These are phyloP conservation scores for Centropristis striata DNA, from an alignment of 2,113 vertebrate species.

Conservation along the genomic window DNA sequence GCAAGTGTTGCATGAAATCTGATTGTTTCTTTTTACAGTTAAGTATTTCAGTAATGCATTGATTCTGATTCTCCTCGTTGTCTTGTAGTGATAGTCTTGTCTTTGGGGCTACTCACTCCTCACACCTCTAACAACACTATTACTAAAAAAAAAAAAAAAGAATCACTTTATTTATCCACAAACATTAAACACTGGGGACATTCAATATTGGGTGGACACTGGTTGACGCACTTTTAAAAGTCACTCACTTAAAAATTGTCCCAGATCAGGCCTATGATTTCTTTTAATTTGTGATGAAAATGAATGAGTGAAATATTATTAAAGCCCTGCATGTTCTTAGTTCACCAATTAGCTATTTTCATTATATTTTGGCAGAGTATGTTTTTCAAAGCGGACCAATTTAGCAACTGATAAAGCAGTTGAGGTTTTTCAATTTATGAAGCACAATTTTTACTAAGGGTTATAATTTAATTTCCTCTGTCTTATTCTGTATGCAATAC, in stretches of 20 bases:
- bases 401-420: conserved; percentile 74
- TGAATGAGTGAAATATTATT: conserved; percentile 63
- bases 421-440: conserved; percentile 82
- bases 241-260: conserved; percentile 41
- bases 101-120: conserved; percentile 79
- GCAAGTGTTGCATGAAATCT: conserved; percentile 89
- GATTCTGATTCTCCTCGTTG: conserved; percentile 77
- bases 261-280: conserved; percentile 46
- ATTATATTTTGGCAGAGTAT: conserved; percentile 72
- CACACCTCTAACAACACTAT: conserved; percentile 52
- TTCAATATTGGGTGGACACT: conserved; percentile 26
- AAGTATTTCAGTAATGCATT: conserved; percentile 85
- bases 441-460: conserved; percentile 87
- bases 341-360: conserved; percentile 66
- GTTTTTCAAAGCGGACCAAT: conserved; percentile 85
- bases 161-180: conserved; percentile 59
- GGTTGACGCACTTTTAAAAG: conserved; percentile 60
- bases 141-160: conserved; percentile 11
- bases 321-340: conserved; percentile 75
- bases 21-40: conserved; percentile 84
- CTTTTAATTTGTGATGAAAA: conserved; percentile 36
- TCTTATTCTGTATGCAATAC: conserved; percentile 89
- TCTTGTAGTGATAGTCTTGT: conserved; percentile 82
- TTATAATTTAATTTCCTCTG: conserved; percentile 80
- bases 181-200: conserved; percentile 34